Percentiles rank a stretch among this genome's conserved stretches.
Conservation (phyloP, 2,888 invertebrate species). For the Trissolcus japonicus region DNA sequence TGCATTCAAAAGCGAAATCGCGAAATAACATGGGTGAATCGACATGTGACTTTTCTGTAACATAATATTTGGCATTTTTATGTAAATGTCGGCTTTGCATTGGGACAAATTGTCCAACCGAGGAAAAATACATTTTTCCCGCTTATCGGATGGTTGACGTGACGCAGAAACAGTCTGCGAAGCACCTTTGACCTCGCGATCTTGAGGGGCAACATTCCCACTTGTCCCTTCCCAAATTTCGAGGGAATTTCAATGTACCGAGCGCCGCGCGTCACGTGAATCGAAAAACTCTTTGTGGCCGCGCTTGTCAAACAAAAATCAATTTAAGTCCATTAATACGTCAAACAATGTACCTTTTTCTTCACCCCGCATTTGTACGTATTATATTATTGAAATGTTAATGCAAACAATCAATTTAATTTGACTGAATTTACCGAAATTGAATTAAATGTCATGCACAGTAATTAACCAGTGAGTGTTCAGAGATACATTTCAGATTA, state of each 20-base stretch:
- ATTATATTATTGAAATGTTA: too few species aligned
- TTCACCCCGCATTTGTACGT: too few species aligned
- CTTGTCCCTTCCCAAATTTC: background rate
- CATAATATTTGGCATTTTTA: constrained; percentile 8
- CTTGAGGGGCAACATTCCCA: background rate
- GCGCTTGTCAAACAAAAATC: background rate
- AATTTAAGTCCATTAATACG: constrained; percentile 1
- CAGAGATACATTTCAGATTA: background rate
- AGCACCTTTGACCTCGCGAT: background rate
- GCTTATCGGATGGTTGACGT: background rate
- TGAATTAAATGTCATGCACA: background rate
- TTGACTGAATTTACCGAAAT: background rate
- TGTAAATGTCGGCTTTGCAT: constrained; percentile 5
- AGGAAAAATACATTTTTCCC: background rate
- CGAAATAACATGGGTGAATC: background rate
- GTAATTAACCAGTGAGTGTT: background rate
- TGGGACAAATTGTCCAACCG: constrained; percentile 2
- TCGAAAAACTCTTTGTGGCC: background rate
- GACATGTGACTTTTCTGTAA: constrained; percentile 2
- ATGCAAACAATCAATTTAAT: background rate
- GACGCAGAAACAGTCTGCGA: background rate
- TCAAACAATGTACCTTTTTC: too few species aligned
- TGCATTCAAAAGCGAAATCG: background rate
- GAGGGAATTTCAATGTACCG: background rate
- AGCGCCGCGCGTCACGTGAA: background rate